Evolutionary conservation across 2,113 vertebrate species (phyloP), one percentile per base, ranked within the genome.

Genomic region (Athene noctua): DNA sequence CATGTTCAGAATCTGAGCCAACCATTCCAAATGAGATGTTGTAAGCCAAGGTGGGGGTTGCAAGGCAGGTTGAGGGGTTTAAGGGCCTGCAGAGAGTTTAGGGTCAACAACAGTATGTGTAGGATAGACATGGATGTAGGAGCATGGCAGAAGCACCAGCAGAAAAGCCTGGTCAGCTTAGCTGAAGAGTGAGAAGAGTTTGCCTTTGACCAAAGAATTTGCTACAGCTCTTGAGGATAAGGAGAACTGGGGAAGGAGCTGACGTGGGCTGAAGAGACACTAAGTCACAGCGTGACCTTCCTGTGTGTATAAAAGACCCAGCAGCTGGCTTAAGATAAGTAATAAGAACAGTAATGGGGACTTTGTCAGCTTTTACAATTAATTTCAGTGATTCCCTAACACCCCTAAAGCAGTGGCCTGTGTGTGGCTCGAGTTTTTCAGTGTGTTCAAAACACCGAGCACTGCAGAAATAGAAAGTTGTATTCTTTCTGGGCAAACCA

Each of bases 191-290:
- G 20, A 82, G 61, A 81, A 44, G 36, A 30, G 13, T 44, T 67
- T 75, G 12, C 6, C 86, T 90, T 92, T 65, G 54, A 70, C 32
- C 15, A 68, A 68, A 72, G 21, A n/a, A 47, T 84, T 91, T 86
- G 27, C 22, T 75, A 25, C 36, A 57, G 30, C 16, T 4, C 15
- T 30, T 68, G 62, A 34, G 38, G 20, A 61, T 46, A 63, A 67
- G 30, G 30, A 47, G 61, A 90, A 34, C 10, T 18, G 11, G 30
- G 15, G 11, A 36, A 54, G 62, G 44, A 79, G 57, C 8, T 68
- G 44, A 38, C 0, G 0, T 23, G 25, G 26, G 12, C 52, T 81
- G 38, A 80, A 63, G 47, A 42, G 55, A 67, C 0, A 2, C 11
- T 55, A 44, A 83, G 47, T 18, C 32, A 52, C 34, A 58, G 22